phyloP scores from a whole-genome alignment of 2,888 invertebrate species.

The Tetragonisca angustula region DNA sequence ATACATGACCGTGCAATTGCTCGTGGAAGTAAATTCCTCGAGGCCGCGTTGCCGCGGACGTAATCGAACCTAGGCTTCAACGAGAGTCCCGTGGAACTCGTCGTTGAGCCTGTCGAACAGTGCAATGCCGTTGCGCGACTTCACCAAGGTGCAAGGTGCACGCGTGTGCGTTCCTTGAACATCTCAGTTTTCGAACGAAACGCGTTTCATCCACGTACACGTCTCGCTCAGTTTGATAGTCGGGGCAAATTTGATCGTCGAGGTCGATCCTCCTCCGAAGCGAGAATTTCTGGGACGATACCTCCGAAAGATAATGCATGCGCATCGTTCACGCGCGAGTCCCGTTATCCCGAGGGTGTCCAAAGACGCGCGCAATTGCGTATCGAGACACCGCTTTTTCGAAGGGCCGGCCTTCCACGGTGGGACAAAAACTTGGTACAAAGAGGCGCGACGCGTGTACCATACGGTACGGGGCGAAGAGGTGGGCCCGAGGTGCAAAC shows the following conservation, averaged over 20 bases:
- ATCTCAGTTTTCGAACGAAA: not conserved
- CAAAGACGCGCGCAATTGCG: not conserved
- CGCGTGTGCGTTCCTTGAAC: not conserved
- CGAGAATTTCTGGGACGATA: not conserved
- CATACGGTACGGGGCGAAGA: conserved; percentile 10
- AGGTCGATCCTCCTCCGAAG: too few species aligned
- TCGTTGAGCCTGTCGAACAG: not conserved
- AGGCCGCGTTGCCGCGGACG: not conserved
- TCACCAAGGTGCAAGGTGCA: conserved; percentile 4
- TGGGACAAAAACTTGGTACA: conserved; percentile 2
- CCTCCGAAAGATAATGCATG: not conserved
- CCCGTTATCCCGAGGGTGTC: not conserved
- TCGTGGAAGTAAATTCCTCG: conserved; percentile 8
- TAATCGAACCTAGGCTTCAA: conserved; percentile 14
- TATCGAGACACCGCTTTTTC: not conserved
- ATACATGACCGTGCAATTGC: conserved; percentile 37
- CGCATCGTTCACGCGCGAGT: not conserved
- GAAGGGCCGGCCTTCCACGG: not conserved
- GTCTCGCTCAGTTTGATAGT: not conserved
- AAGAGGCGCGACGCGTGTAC: conserved; percentile 31
- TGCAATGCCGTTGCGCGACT: not conserved
- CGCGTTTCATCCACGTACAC: not conserved
- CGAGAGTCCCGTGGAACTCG: conserved; percentile 13
- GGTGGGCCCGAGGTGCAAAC: conserved; percentile 68
- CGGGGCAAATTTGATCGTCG: too few species aligned